Percentiles rank a stretch among this genome's conserved stretches.
Evolutionary conservation across 2,888 invertebrate species (phyloP).

Genomic region (Thysanoteuthis rhombus): DNA sequence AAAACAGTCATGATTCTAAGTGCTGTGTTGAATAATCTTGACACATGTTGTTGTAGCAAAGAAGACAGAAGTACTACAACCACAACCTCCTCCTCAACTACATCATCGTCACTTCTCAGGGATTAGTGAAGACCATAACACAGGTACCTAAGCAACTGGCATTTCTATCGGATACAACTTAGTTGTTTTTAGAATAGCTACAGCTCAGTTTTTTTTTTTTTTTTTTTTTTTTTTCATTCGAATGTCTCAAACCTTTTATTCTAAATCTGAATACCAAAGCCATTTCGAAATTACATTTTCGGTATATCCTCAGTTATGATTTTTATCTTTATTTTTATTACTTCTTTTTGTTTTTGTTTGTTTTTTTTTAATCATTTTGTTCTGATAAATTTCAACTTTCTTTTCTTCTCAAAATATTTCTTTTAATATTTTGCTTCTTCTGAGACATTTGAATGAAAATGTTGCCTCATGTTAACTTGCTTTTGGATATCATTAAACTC

Average conservation of each 20-base stretch:
- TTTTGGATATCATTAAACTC: conserved; percentile 15
- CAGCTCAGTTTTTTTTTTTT: neutral
- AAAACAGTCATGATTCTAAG: neutral
- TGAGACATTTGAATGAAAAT: conserved; percentile 25
- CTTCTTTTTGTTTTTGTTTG: no score
- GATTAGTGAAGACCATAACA: conserved; percentile 29
- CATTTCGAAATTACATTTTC: no score
- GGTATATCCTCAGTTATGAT: no score
- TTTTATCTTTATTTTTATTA: no score
- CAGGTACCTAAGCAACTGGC: conserved; percentile 30
- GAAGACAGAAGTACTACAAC: conserved; percentile 28
- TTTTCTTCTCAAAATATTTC: neutral
- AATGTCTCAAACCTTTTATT: neutral
- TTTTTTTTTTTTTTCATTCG: conserved; percentile 1
- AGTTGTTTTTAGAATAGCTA: conserved; percentile 22
- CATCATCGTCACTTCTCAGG: conserved; percentile 29
- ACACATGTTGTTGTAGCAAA: conserved; percentile 31
- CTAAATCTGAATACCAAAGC: no score
- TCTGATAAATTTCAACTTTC: neutral
- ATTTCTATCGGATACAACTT: conserved; percentile 27
- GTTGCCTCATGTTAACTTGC: conserved; percentile 26
- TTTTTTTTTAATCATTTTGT: no score
- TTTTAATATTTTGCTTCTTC: no score
- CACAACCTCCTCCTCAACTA: conserved; percentile 19
- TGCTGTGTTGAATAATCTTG: conserved; percentile 26